phyloP scores from a whole-genome alignment of 2,113 vertebrate species.

The Stegastes partitus region DNA sequence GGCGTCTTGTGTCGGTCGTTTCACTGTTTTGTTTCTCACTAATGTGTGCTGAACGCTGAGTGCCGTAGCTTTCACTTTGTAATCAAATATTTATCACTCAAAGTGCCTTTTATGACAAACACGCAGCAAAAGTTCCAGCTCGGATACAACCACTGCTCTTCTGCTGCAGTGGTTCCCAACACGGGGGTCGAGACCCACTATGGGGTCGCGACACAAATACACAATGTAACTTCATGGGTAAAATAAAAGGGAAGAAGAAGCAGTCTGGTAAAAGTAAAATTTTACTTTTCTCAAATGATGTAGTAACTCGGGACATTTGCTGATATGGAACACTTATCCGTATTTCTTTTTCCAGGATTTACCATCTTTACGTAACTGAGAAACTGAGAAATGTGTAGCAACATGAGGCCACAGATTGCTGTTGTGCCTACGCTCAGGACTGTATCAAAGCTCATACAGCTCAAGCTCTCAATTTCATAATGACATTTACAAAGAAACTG shows the following conservation, averaged over 20 bases:
- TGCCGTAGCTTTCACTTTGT: conserved; percentile 52
- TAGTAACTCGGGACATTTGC: background rate
- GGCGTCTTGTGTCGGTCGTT: conserved; percentile 13
- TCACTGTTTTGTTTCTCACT: background rate
- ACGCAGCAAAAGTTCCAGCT: background rate
- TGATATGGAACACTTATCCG: background rate
- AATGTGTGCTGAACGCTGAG: conserved; percentile 32
- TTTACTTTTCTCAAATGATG: no score
- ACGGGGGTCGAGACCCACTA: background rate
- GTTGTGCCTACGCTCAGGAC: background rate
- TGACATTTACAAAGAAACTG: background rate
- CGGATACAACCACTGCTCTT: background rate
- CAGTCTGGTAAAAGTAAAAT: no score
- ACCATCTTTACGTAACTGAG: background rate
- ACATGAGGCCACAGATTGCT: background rate
- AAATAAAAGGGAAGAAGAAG: background rate
- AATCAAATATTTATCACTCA: conserved; percentile 73
- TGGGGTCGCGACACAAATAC: background rate
- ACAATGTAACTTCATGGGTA: background rate
- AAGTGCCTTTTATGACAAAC: conserved; percentile 57
- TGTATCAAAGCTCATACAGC: background rate
- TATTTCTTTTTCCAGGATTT: background rate
- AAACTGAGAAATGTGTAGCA: background rate
- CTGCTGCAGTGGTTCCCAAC: background rate
- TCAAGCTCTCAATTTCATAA: background rate